Base-by-base conservation (phyloP, 2,113 vertebrate genomes). In the Numida meleagris region DNA sequence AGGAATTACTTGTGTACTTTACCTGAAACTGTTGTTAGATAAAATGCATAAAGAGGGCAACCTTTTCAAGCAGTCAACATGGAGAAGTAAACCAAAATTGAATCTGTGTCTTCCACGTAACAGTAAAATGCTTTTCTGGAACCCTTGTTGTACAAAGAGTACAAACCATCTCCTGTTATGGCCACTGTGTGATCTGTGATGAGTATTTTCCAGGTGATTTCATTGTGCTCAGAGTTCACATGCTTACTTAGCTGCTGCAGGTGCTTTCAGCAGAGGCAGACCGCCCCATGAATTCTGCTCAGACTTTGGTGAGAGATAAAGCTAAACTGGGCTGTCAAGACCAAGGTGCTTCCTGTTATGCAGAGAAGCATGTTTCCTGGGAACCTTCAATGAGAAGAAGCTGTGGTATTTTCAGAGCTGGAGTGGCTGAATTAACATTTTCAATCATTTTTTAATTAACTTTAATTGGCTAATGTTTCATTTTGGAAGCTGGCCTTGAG, bases 31-130 rank as follows among this genome's bases (percentile, higher is more conserved):
- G 7, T 42, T 12, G n/a, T 36, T 59, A 12, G 12, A 59, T 77
- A 62, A 90, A 90, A 66, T 70, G 11, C 11, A 57, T 70, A 40
- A 86, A 86, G 5, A 70, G 4, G 9, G 3, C 9, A 87, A 2
- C 48, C 6, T 10, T 48, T 40, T 63, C 61, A 27, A 29, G 38
- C 36, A 40, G 38, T 6, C 36, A 38, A 19, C 25, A 40, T 50
- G 23, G 6, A 51, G 17, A 88, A 93, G 75, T 2, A 2, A 63
- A 72, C 13, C 65, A 82, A 70, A 50, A 70, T 2, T 62, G 6
- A 71, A 40, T 13, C 6, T 45, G n/a, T 5, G 1, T 2, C 5
- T 87, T 12, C 18, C 2, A 2, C 0, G 0, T 24, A 18, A 51
- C 38, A 14, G 23, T 21, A 40, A 53, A 88, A 68, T 40, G 29